Evolutionary conservation across 2,797 vertebrate species (phyloP), one percentile per base, ranked within the genome.

Genomic region (Pangasius mekongensis): DNA sequence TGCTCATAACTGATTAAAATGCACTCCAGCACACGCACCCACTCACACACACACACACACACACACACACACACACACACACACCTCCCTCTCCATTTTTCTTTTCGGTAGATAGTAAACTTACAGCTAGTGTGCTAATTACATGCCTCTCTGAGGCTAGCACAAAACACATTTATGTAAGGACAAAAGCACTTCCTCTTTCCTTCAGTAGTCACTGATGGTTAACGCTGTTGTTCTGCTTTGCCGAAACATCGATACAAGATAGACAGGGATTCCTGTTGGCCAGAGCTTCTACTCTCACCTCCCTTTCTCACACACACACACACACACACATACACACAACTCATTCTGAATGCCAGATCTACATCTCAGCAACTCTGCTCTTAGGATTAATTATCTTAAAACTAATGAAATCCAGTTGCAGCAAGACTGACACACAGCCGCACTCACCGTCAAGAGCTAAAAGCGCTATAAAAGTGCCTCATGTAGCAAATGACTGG

Each of bases 361-460:
- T 49, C 33, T 54, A 47, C 76, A 49, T 60, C 83, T 71, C 83
- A 85, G 83, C 62, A 88, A 49, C 49, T 78, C 81, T 64, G 47
- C 56, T 81, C 56, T 88, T 13, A 71, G 36, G 76, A 54, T 73
- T 88, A 85, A 85, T 88, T 80, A 88, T 54, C 47, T 73, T 88
- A 71, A 88, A 33, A 49, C 60, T 78, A 85, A 77, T 88, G 74
- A 85, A 85, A 88, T 66, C 83, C 54, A 60, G 13, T 24, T 39
- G 76, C 22, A 43, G 76, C 10, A 9, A 16, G 10, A 36, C 86
- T 39, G 52, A n/a, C 66, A n/a, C 27, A 83, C 77, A 60, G 27
- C 27, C 4, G 64, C 86, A 43, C 49, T 30, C 30, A 3, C 80
- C 47, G 6, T 66, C 64, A 43, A 49, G 54, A 64, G 27, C 18